Base-by-base conservation (phyloP, 2,888 invertebrate genomes). In the Chalcosyrphus nemorum region DNA sequence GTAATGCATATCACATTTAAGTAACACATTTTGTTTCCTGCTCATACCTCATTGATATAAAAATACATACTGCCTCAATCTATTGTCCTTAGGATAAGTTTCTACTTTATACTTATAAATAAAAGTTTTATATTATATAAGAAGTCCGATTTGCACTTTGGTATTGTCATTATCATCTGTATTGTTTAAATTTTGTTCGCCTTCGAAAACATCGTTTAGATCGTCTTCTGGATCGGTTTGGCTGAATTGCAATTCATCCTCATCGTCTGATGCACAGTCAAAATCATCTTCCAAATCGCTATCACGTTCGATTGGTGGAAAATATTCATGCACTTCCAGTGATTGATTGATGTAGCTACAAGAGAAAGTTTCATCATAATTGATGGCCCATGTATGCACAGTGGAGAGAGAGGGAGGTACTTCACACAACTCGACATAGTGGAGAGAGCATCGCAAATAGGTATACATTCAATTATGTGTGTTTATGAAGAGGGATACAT, bases 301-400 rank as follows among this genome's bases (percentile, higher is more conserved):
- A 41, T 91, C 89, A 88, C 91, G 91, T 89, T 87, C 87, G 52
- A 94, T 92, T 89, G 94, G 94, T 92, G 97, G 97, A 93, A 97
- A 97, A 92, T 97, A 95, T 93, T 97, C 97, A 95, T 97, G 96
- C 93, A 97, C 96, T 93, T 96, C 95, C 94, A 95, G 94, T 93
- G 96, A 96, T 93, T 97, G 97, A 94, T 96, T 96, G 93, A 95
- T 93, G 94, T 97, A 97, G 94, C 97, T 97, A 96, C 92, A 96
- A 95, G 94, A 94, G 93, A 93, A 94, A 77, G 57, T 50, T 41
- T 74, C 81, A 71, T 76, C 81, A 86, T 59, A 63, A 57, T 7
- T 35, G 81, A 80, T 76, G 65, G 52, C 57, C 61, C 56, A 47
- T 11, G 15, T 38, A 17, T 66, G 66, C 52, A 38, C n/a, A 59